Base-by-base conservation (phyloP, 2,888 invertebrate genomes). In the Amblyjoppa fuscipennis region DNA sequence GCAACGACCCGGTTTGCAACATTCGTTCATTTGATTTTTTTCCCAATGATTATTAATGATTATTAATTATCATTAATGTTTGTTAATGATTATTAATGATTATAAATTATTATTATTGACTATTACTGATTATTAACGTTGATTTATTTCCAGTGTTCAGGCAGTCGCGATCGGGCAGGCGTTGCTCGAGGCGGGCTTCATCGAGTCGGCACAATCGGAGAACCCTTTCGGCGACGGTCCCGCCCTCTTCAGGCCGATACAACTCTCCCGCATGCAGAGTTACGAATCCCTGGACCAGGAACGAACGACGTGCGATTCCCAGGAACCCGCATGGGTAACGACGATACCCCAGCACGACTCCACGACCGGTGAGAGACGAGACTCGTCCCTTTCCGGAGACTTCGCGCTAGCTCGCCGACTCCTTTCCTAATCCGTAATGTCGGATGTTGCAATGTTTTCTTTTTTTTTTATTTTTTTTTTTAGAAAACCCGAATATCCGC, bases 151-250 rank as follows among this genome's bases (percentile, higher is more conserved):
- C 91, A 97, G 97, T 90, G 95, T 96, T n/a, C 97, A 97, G 94
- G 98, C 97, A 1, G 95, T 96, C 13, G 96, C 96, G 28, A 96
- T 98, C 84, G 97, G 98, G 75, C 98, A 98, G 93, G 97, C 97
- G 25, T 95, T 98, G 53, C 93, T 98, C 20, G 97, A 96, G 92
- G 96, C 96, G 1, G 97, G 97, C 20, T 97, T 96, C 90, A 95
- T 98, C 90, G 97, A 97, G 91, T 95, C 96, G 81, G 94, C 96
- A 11, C 83, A 91, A 34, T 85, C 90, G n/a, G 93, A 94, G 34
- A 92, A 90, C 75, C 91, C 93, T 1, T 95, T 95, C 88, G 94
- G 94, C 34, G 95, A 95, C 90, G 94, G 95, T 2, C 93, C 94
- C 71, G 93, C 94, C 2, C 91, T 95, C 68, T 95, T 95, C 81